Base-by-base conservation (phyloP, 2,888 invertebrate species). In the Troilus luridus region DNA sequence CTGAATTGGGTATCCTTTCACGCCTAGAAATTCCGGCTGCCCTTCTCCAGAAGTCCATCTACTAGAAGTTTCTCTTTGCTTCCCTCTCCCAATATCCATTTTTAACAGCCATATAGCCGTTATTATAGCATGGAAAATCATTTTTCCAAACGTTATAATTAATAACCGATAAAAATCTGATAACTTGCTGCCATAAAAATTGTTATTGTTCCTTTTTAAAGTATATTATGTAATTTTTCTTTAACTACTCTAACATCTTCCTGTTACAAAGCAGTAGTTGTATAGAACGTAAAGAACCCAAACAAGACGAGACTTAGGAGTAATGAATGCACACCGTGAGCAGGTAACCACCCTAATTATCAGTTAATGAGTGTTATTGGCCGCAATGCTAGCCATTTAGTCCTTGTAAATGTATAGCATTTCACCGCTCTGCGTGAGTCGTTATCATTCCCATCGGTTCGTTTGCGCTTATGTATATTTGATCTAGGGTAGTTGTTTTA, bases 331-430 rank as follows among this genome's bases (percentile, higher is more conserved):
- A 77, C 10, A 77, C 72, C 41, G 72, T 41, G 72, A 6, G 8
- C 27, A 27, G 72, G 41, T 41, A 77, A 77, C 27, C 17, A 77
- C 72, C 72, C 72, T 77, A 77, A 77, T 77, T 77, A 77, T 77
- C 72, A 7, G 14, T 41, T 77, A 77, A 77, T 77, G 72, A 77
- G 72, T 77, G 72, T 77, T 77, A 77, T 77, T 77, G 72, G 8
- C 27, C 72, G 9, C 72, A 77, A 77, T 77, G 72, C 72, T 77
- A 77, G 17, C 72, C 41, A 77, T 77, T 77, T 41, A 77, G 17
- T 19, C 17, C 7, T 2, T 8, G 3, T 41, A 41, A 77, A 77
- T 77, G 72, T 41, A 77, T 77, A 77, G 72, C 41, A 77, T 77
- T 77, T 77, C 41, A 27, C 19, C 0, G 27, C 27, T 77, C 14